Evolutionary conservation across 2,888 invertebrate genomes (phyloP).

Genomic region (Pandemis corylana): DNA sequence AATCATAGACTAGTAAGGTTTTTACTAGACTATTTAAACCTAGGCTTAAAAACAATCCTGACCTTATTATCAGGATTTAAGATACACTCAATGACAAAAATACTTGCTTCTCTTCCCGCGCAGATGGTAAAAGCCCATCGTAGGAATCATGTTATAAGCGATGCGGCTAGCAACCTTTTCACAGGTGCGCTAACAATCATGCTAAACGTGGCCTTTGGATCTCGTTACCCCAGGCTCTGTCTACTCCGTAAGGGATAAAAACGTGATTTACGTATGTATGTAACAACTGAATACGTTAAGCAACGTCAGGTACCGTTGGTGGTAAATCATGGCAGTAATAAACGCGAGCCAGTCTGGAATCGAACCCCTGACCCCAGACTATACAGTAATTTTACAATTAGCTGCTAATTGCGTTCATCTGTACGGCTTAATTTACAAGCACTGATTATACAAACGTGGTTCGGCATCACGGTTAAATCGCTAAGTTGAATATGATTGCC

Average conservation of each 20-base stretch:
- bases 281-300: neutral
- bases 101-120: neutral
- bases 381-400: slow-evolving; percentile 6
- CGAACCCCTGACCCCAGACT: slow-evolving; percentile 1
- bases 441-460: neutral
- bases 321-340: slow-evolving; percentile 9
- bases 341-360: neutral
- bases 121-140: too few species aligned
- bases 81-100: neutral
- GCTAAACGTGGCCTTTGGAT: too few species aligned
- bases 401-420: slow-evolving; percentile 5
- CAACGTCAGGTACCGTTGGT: slow-evolving; percentile 10
- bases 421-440: neutral
- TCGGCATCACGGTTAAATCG: neutral
- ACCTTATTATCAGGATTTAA: slow-evolving; percentile 1
- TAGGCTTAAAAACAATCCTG: neutral
- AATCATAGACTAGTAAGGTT: neutral
- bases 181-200: too few species aligned
- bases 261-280: neutral
- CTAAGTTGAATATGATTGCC: neutral
- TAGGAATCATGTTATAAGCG: too few species aligned
- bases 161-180: too few species aligned
- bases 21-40: neutral
- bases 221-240: too few species aligned
- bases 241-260: too few species aligned